Conservation (phyloP, 2,888 invertebrate species). For the Deilephila porcellus region DNA sequence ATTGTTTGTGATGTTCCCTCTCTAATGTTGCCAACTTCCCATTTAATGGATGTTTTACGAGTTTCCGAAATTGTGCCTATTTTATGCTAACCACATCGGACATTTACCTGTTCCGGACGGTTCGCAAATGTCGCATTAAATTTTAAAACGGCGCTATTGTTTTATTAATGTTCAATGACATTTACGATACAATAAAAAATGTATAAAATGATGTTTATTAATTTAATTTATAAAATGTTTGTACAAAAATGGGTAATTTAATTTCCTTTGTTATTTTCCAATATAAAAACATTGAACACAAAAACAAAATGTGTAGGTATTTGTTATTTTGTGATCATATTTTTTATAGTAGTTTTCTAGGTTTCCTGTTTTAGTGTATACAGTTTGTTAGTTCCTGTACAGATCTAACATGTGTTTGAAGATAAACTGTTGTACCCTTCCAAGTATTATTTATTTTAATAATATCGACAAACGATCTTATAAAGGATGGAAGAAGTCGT, state of each 20-base stretch:
- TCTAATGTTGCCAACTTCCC: slow-evolving; percentile 24
- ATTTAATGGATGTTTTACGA: slow-evolving; percentile 26
- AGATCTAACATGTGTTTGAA: no score
- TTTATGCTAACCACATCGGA: slow-evolving; percentile 11
- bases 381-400: no score
- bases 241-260: background rate
- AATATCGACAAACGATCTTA: no score
- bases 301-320: no score
- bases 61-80: slow-evolving; percentile 6
- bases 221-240: background rate
- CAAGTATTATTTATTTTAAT: no score
- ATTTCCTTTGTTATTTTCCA: background rate
- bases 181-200: background rate
- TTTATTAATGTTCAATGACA: background rate
- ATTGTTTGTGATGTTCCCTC: slow-evolving; percentile 42
- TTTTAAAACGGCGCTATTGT: background rate
- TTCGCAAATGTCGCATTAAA: background rate
- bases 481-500: no score
- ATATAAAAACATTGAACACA: no score
- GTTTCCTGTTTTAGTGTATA: no score
- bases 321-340: no score
- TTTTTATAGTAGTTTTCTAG: no score
- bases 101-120: background rate
- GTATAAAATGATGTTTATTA: background rate
- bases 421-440: no score